These are phyloP conservation scores for Phataginus tetradactyla DNA, from an alignment of 2,797 vertebrate species.

Conservation along the genomic window DNA sequence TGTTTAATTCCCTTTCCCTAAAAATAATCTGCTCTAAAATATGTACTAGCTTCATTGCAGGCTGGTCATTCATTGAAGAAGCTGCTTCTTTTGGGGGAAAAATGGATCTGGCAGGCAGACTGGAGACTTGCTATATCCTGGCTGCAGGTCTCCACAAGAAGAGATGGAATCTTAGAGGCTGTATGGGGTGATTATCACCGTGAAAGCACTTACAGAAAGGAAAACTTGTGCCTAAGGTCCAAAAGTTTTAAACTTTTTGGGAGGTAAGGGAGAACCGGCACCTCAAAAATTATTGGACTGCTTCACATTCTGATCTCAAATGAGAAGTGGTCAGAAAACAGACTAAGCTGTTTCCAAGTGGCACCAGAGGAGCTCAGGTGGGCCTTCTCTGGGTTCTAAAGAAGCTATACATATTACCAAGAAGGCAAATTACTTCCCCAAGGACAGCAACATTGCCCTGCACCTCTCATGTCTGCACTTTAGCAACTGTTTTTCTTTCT, in stretches of 20 bases:
- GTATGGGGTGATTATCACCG: background rate
- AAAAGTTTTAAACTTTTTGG: background rate
- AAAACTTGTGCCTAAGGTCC: background rate
- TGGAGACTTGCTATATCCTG: background rate
- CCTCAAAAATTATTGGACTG: background rate
- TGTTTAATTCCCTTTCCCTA: background rate
- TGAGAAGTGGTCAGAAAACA: background rate
- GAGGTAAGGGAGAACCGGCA: background rate
- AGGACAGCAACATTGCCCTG: background rate
- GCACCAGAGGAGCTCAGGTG: too few species aligned
- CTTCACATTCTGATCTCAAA: background rate
- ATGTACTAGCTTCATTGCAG: background rate
- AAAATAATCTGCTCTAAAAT: background rate
- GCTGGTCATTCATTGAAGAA: background rate
- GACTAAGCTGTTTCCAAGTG: background rate
- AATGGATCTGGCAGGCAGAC: background rate
- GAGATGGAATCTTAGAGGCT: background rate
- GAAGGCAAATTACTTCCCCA: background rate
- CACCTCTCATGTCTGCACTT: background rate
- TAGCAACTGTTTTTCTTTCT: background rate
- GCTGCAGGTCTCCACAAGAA: background rate
- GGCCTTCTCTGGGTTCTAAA: background rate
- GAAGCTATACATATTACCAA: background rate
- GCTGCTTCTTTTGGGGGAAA: background rate
- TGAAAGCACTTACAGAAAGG: background rate